phyloP scores from a whole-genome alignment of 2,113 vertebrate species.

The Dipodomys ordii region DNA sequence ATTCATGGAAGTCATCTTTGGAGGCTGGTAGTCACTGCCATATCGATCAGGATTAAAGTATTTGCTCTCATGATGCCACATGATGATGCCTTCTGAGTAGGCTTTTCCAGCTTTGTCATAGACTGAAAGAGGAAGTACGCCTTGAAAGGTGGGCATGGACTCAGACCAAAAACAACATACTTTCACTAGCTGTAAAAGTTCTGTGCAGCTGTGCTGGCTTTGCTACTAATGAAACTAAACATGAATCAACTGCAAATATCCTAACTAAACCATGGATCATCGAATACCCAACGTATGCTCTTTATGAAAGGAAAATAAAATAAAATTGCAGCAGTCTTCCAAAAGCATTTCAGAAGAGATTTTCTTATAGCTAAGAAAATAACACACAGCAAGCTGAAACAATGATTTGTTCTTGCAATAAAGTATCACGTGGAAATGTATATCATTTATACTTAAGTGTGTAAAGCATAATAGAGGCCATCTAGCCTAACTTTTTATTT shows the following conservation, averaged over 20 bases:
- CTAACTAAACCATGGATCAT: background rate
- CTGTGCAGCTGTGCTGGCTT: background rate
- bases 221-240: background rate
- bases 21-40: background rate
- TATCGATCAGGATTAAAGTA: background rate
- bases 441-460: background rate
- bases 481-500: background rate
- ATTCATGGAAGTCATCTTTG: background rate
- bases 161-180: background rate
- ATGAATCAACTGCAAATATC: background rate
- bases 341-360: background rate
- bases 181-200: background rate
- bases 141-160: background rate
- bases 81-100: background rate
- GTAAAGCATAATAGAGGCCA: background rate
- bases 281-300: background rate
- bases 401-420: background rate
- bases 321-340: background rate
- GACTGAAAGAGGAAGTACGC: background rate
- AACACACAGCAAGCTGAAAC: background rate
- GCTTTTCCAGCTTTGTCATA: background rate
- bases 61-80: background rate
- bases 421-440: background rate
- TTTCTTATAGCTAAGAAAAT: background rate
- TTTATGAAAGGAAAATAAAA: background rate